A percentile compares a stretch with the other conserved stretches of the same genome.
Conservation (phyloP, 2,113 vertebrate genomes). For the Monarcha castaneiventris region DNA sequence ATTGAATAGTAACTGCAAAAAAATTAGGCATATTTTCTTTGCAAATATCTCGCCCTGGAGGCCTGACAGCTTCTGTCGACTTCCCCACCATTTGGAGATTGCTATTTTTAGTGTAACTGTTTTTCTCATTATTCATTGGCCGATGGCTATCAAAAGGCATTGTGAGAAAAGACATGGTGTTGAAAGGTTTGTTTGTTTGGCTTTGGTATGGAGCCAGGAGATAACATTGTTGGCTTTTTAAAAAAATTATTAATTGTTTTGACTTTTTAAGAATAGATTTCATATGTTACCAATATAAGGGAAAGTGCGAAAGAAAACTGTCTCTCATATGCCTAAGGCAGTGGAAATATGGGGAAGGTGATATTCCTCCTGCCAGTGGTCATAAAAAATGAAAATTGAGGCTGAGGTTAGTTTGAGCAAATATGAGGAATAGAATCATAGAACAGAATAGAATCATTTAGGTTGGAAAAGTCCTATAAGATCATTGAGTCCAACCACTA, state of each 20-base stretch:
- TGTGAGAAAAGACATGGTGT: slow-evolving; percentile 50
- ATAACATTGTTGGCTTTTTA: slow-evolving; percentile 47
- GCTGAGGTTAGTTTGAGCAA: not conserved
- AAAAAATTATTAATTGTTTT: slow-evolving; percentile 7
- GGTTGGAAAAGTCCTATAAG: not conserved
- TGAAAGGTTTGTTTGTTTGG: slow-evolving; percentile 66
- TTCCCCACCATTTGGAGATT: slow-evolving; percentile 16
- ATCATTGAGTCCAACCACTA: not conserved
- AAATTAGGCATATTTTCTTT: slow-evolving; percentile 39
- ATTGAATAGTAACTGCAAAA: slow-evolving; percentile 17
- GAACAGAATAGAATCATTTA: not conserved
- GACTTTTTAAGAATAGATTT: slow-evolving; percentile 21
- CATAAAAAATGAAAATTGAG: not conserved
- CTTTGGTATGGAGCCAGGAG: slow-evolving; percentile 58
- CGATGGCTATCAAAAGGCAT: slow-evolving; percentile 63
- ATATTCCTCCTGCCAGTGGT: not conserved
- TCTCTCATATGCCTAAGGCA: not conserved
- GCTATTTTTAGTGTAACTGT: slow-evolving; percentile 60
- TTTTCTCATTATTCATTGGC: slow-evolving; percentile 67
- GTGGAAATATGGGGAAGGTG: slow-evolving; percentile 7
- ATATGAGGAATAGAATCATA: not conserved
- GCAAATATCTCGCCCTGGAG: slow-evolving; percentile 5
- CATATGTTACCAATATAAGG: slow-evolving; percentile 3
- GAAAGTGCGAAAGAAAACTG: slow-evolving; percentile 39
- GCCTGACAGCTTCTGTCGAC: slow-evolving; percentile 19